phyloP scores from a whole-genome alignment of 2,888 invertebrate species.

The Polyommatus icarus region DNA sequence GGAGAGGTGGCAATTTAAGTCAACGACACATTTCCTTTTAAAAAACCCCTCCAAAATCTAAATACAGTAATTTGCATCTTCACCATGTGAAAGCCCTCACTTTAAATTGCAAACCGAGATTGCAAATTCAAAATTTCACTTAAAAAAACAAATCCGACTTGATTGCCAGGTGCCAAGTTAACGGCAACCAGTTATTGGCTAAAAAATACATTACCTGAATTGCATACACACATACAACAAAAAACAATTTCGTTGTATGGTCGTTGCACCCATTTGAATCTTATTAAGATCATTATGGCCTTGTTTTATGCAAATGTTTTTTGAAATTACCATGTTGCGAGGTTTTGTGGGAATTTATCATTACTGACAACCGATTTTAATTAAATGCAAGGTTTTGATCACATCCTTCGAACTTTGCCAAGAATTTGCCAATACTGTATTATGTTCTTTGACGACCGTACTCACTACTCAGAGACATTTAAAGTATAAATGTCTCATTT shows the following conservation, averaged over 20 bases:
- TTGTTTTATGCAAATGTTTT: slow-evolving; percentile 16
- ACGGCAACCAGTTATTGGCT: slow-evolving; percentile 4
- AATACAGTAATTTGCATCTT: slow-evolving; percentile 3
- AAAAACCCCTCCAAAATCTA: neutral
- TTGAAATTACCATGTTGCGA: neutral
- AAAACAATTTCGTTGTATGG: slow-evolving; percentile 12
- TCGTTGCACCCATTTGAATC: slow-evolving; percentile 15
- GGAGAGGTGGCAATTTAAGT: neutral
- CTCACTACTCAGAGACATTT: no score
- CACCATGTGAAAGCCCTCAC: slow-evolving; percentile 4
- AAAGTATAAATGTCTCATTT: no score
- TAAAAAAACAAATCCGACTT: slow-evolving; percentile 7
- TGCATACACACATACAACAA: neutral
- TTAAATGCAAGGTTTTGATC: neutral
- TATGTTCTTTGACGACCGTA: no score
- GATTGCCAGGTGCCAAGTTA: slow-evolving; percentile 14
- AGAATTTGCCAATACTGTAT: neutral
- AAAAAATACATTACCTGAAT: slow-evolving; percentile 12
- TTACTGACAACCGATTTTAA: slow-evolving; percentile 13
- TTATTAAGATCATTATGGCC: slow-evolving; percentile 15
- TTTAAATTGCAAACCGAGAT: slow-evolving; percentile 9
- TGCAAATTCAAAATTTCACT: slow-evolving; percentile 14
- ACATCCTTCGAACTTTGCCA: neutral
- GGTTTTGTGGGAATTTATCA: slow-evolving; percentile 10
- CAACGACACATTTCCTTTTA: neutral